These are phyloP conservation scores for Corynorhinus townsendii DNA, from an alignment of 2,113 vertebrate genomes.

Conservation along the genomic window DNA sequence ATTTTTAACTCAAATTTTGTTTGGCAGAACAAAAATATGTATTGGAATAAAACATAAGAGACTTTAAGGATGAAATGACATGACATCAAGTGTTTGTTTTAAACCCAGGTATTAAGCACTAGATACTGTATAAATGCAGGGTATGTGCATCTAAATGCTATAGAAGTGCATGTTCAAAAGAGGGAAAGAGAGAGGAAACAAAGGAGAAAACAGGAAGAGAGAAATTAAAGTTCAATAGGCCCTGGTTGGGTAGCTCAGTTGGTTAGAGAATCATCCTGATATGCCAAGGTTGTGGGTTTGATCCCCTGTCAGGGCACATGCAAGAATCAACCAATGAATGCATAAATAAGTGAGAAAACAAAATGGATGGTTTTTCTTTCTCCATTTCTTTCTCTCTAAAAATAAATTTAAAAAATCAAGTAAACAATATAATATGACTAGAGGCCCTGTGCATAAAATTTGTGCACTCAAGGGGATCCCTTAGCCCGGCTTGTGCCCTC, in stretches of 20 bases:
- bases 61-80: background rate
- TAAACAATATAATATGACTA: background rate
- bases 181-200: background rate
- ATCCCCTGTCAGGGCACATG: too few relatives aligned
- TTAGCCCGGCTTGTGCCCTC: too few relatives aligned
- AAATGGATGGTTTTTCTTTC: background rate
- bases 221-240: background rate
- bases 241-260: too few relatives aligned
- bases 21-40: background rate
- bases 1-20: background rate
- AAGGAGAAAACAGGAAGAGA: background rate
- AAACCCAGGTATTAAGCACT: background rate
- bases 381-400: background rate
- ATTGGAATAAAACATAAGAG: background rate
- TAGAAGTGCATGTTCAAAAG: background rate
- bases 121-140: too few relatives aligned
- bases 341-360: too few relatives aligned
- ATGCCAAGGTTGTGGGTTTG: too few relatives aligned
- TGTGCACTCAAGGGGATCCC: too few relatives aligned
- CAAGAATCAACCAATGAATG: too few relatives aligned
- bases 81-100: conserved; percentile 10
- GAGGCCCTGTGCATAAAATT: too few relatives aligned
- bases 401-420: background rate
- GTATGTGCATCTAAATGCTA: background rate
- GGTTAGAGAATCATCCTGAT: too few relatives aligned